Base-by-base conservation (phyloP, 2,888 invertebrate genomes). In the Physocephala rufipes region DNA sequence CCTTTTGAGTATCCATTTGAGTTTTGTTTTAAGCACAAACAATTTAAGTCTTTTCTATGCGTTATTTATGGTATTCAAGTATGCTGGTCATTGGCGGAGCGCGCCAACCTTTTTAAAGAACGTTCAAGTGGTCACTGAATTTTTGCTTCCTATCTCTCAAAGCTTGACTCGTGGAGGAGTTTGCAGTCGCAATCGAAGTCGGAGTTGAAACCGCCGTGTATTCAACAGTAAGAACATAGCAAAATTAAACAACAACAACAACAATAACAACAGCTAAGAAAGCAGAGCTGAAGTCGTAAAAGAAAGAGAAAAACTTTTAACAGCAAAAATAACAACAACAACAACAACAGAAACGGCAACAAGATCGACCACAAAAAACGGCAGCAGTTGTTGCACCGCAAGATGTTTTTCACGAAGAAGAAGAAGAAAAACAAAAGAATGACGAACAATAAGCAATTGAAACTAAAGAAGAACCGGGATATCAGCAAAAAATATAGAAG, bases 111-210 rank as follows among this genome's bases (percentile, higher is more conserved):
- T 71, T 79, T 79, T 75, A 77, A 82, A 81, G 80, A 81, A 81
- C 81, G 81, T 81, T 78, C 82, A 79, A 80, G 79, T 77, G 79
- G 78, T 76, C 76, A 81, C 81, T 81, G 79, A 81, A 77, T 65
- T 63, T 36, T 4, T 19, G 80, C 80, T 81, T 79, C 81, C 80
- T 82, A 80, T 77, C 79, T 77, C 79, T 78, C 67, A 58, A 49
- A 55, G 63, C 55, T 58, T 24, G 53, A 70, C 53, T 43, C 67
- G 72, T 55, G 80, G 76, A 78, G 79, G 78, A 77, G n/a, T n/a
- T n/a, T n/a, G n/a, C n/a, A n/a, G n/a, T n/a, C n/a, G n/a, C n/a
- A n/a, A n/a, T n/a, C n/a, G n/a, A n/a, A n/a, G n/a, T n/a, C n/a
- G n/a, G n/a, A n/a, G 79, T 76, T 19, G n/a, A 49, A 7, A 7